A percentile compares a stretch with the other conserved stretches of the same genome.
These are phyloP conservation scores for Cydia amplana DNA, from an alignment of 1,140 invertebrate genomes.

Conservation along the genomic window DNA sequence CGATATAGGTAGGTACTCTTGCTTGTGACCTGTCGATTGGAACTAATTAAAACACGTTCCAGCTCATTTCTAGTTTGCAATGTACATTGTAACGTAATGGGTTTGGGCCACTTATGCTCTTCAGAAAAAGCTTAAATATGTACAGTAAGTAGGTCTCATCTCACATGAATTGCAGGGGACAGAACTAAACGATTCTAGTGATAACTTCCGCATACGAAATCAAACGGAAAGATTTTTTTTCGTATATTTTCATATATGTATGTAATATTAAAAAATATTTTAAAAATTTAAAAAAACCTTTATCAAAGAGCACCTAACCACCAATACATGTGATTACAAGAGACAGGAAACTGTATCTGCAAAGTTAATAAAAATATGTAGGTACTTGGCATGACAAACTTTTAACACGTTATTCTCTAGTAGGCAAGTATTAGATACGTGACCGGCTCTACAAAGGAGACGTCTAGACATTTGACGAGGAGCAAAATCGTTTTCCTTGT, in stretches of 20 bases:
- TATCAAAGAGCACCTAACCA: no score
- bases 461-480: constrained; percentile 8
- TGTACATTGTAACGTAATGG: constrained; percentile 29
- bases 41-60: constrained; percentile 20
- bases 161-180: not conserved
- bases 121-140: constrained; percentile 12
- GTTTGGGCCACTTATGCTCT: not conserved
- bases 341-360: not conserved
- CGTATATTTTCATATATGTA: no score
- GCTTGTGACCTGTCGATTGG: not conserved
- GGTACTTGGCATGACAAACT: not conserved
- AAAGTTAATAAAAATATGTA: constrained; percentile 4
- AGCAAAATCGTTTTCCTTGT: constrained; percentile 22
- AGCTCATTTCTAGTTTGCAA: constrained; percentile 25
- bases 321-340: no score
- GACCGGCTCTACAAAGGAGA: constrained; percentile 10
- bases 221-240: no score
- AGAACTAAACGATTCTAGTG: not conserved
- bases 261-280: no score
- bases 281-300: not conserved
- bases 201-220: no score
- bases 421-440: constrained; percentile 8
- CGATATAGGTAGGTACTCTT: not conserved
- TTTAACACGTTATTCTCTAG: not conserved
- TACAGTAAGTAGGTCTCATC: not conserved